Conservation (phyloP, 1,140 invertebrate genomes). For the Drosophila persimilis region DNA sequence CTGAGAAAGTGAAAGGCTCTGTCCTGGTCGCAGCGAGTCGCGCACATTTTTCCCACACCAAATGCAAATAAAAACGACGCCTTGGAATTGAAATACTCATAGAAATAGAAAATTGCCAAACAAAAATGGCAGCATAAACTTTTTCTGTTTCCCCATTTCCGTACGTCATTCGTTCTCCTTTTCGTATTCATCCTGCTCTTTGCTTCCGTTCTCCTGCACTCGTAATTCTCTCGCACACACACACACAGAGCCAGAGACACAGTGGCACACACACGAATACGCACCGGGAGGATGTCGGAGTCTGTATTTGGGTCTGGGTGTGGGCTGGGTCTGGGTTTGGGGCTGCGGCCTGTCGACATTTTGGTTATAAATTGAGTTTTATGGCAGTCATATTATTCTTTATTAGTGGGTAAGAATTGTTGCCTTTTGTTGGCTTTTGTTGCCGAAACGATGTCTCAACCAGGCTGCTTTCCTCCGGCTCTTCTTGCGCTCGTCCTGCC, state of each 20-base stretch:
- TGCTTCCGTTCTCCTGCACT: conserved; percentile 22
- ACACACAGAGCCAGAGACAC: conserved; percentile 41
- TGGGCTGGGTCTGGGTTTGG: neutral
- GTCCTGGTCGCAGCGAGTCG: neutral
- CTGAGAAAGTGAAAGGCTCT: conserved; percentile 10
- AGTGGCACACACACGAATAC: conserved; percentile 46
- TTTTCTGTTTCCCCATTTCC: conserved; percentile 63
- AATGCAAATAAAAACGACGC: conserved; percentile 72
- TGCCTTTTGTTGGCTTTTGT: conserved; percentile 78
- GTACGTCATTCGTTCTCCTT: conserved; percentile 43
- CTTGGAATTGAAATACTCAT: conserved; percentile 54
- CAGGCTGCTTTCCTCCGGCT: conserved; percentile 1
- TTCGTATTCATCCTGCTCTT: conserved; percentile 9
- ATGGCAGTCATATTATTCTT: conserved; percentile 81
- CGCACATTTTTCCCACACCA: conserved; percentile 26
- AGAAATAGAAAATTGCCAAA: conserved; percentile 69
- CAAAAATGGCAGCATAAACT: conserved; percentile 78
- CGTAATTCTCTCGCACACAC: conserved; percentile 64
- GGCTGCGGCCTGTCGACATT: conserved; percentile 73
- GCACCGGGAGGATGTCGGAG: conserved; percentile 9
- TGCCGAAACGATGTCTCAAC: conserved; percentile 39
- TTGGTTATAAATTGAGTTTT: conserved; percentile 81
- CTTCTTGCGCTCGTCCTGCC: neutral
- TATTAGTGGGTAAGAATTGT: conserved; percentile 80
- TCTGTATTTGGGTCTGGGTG: conserved; percentile 2